Evolutionary conservation across 2,888 invertebrate species (phyloP).

Genomic region (Eupithecia tripunctaria): DNA sequence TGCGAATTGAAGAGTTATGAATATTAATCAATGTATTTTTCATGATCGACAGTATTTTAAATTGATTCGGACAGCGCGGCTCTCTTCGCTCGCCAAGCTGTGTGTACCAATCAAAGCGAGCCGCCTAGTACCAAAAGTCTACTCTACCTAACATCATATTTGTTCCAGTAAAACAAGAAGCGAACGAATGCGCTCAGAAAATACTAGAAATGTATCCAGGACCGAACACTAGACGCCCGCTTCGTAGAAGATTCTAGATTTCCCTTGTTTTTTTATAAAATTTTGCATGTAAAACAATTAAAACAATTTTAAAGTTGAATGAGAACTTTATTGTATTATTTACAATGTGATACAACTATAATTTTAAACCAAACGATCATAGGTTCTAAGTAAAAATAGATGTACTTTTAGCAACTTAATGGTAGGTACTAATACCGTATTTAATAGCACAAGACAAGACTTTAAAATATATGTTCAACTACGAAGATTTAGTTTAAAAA

Average conservation of each 20-base stretch:
- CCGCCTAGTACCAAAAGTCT: too few species aligned
- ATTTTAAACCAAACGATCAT: slow-evolving; percentile 51
- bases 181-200: slow-evolving; percentile 50
- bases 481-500: slow-evolving; percentile 8
- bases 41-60: too few species aligned
- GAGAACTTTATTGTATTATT: slow-evolving; percentile 61
- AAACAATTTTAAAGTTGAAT: slow-evolving; percentile 24
- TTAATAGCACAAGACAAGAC: slow-evolving; percentile 6
- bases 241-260: slow-evolving; percentile 25
- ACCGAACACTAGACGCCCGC: slow-evolving; percentile 54
- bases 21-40: too few species aligned
- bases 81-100: too few species aligned
- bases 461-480: neutral
- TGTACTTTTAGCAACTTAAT: slow-evolving; percentile 60
- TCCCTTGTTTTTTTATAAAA: neutral
- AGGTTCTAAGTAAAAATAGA: slow-evolving; percentile 57
- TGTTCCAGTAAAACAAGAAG: slow-evolving; percentile 61
- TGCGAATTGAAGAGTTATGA: too few species aligned
- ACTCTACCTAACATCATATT: neutral
- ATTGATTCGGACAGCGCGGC: too few species aligned
- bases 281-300: too few species aligned
- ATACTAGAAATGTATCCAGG: slow-evolving; percentile 60
- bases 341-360: slow-evolving; percentile 67
- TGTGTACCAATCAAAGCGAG: too few species aligned
- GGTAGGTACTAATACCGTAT: slow-evolving; percentile 11